Evolutionary conservation across 2,797 vertebrate genomes (phyloP), one percentile per base, ranked within the genome.

Genomic region (Threskiornis aethiopicus): DNA sequence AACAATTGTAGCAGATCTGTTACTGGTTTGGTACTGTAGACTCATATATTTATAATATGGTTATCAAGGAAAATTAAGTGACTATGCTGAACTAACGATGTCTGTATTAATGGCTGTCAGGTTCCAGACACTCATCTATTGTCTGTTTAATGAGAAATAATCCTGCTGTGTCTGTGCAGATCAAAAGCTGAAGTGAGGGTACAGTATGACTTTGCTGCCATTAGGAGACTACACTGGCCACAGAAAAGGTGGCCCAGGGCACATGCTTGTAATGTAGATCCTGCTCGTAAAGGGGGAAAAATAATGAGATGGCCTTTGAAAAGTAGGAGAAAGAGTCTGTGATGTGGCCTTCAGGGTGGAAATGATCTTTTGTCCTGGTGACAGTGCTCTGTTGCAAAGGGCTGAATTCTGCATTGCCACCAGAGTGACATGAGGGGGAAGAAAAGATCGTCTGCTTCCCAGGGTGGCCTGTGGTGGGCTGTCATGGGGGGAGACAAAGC

Each of bases 21-120:
- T 73, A 26, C 14, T 13, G 17, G 49, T 87, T 86, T 57, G 47
- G 42, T 51, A 51, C 26, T 61, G 49, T 44, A 76, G 46, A n/a
- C 42, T 79, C 46, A 16, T 61, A 47, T 84, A 85, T 89, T 95
- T 93, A 31, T 76, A 82, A 77, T 92, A 16, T 1, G 29, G 25
- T 78, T 93, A 94, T 96, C 33, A 89, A 93, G 47, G 88, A 90
- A 80, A 91, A 96, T 89, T n/a, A 87, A 91, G 70, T 80, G 46
- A 94, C 94, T 91, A 93, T n/a, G 58, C 22, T 85, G 78, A 85
- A 44, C 39, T 79, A 89, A 81, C 0, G 0, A 93, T 67, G 51
- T 47, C 70, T 84, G 9, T 87, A 80, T 84, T 79, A 93, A 86
- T 89, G 73, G n/a, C 55, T 90, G 29, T 71, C 26, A 73, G 41